These are phyloP conservation scores for Drosophila mimica DNA, from an alignment of 2,888 invertebrate genomes.

Conservation along the genomic window DNA sequence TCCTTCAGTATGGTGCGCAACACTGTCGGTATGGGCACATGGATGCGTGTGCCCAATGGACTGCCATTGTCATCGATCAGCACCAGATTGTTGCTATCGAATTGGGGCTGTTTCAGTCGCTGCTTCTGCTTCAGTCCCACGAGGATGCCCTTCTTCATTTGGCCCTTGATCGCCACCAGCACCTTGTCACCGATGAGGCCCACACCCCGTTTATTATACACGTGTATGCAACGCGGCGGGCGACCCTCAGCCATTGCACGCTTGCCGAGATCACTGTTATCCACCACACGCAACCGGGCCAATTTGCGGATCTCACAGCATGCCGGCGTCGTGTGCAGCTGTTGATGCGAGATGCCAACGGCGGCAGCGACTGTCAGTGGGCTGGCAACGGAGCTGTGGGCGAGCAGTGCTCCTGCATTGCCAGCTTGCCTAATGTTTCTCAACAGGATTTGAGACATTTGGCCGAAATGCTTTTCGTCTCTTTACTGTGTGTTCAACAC, in stretches of 20 bases:
- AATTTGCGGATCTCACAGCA: slow-evolving; percentile 90
- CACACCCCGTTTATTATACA: slow-evolving; percentile 92
- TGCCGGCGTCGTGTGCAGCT: slow-evolving; percentile 87
- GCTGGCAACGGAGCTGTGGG: slow-evolving; percentile 6
- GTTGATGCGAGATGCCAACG: slow-evolving; percentile 82
- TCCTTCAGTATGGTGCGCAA: slow-evolving; percentile 93
- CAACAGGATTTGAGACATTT: slow-evolving; percentile 49
- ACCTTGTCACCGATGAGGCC: slow-evolving; percentile 92
- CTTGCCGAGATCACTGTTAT: slow-evolving; percentile 98
- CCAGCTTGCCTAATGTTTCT: slow-evolving; percentile 24
- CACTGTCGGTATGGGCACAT: slow-evolving; percentile 96
- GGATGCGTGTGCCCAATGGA: slow-evolving; percentile 97
- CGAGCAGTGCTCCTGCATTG: slow-evolving; percentile 12
- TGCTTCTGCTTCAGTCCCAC: slow-evolving; percentile 95
- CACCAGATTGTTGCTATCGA: slow-evolving; percentile 98
- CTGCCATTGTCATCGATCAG: slow-evolving; percentile 97
- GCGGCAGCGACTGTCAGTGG: slow-evolving; percentile 3
- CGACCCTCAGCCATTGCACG: slow-evolving; percentile 97
- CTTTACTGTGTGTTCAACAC: slow-evolving; percentile 25
- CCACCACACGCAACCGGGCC: slow-evolving; percentile 95
- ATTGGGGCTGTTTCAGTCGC: slow-evolving; percentile 92
- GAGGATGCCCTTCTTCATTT: slow-evolving; percentile 96
- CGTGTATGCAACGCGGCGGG: slow-evolving; percentile 96
- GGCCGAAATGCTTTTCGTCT: not conserved
- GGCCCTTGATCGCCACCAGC: slow-evolving; percentile 96